These are phyloP conservation scores for Lepidocolaptes lacrymiger DNA, from an alignment of 2,797 vertebrate species.

Conservation along the genomic window DNA sequence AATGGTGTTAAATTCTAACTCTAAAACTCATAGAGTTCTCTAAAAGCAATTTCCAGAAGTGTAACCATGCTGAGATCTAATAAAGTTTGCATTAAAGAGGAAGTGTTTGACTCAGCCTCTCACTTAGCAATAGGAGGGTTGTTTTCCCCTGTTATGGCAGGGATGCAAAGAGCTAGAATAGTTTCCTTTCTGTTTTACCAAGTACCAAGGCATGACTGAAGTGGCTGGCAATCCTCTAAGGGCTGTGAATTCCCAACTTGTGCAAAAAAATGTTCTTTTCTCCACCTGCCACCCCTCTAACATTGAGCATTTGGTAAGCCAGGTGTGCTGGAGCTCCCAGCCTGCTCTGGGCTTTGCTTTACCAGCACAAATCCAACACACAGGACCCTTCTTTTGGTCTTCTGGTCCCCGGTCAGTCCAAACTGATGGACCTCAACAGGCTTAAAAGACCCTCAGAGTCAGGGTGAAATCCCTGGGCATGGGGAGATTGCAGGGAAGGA, in stretches of 20 bases:
- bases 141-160: background rate
- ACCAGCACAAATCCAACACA: background rate
- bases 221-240: background rate
- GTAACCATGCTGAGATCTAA: slow-evolving; percentile 18
- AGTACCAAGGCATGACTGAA: background rate
- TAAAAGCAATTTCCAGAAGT: slow-evolving; percentile 18
- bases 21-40: background rate
- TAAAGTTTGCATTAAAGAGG: background rate
- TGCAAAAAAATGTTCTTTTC: background rate
- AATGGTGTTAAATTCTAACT: background rate
- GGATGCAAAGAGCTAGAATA: background rate
- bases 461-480: background rate
- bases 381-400: background rate
- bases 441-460: background rate
- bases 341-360: background rate
- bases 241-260: background rate
- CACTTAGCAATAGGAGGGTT: background rate
- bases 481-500: background rate
- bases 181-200: background rate
- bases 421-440: background rate
- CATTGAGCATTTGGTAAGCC: background rate
- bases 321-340: background rate
- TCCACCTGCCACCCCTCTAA: background rate
- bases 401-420: background rate
- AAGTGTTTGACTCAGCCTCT: slow-evolving; percentile 3